Percentiles rank a stretch among this genome's conserved stretches.
These are phyloP conservation scores for Malaclemys terrapin DNA, from an alignment of 2,113 vertebrate species.

Conservation along the genomic window DNA sequence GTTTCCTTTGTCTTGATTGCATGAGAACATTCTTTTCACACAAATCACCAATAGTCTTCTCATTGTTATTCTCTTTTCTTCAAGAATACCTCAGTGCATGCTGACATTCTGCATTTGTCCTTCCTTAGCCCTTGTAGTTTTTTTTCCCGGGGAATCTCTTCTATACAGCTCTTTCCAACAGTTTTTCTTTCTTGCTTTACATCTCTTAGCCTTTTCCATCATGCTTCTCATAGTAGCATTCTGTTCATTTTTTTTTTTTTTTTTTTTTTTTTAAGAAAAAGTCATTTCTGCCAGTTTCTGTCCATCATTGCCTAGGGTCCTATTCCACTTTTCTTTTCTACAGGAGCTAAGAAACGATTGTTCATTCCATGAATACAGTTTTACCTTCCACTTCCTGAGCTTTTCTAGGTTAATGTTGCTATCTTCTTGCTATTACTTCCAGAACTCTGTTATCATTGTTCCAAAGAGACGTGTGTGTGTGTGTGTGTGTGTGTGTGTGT, in stretches of 20 bases:
- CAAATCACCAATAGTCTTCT: neutral
- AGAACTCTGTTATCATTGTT: neutral
- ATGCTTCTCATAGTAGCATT: conserved; percentile 27
- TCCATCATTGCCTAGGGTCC: conserved; percentile 25
- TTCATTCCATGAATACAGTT: neutral
- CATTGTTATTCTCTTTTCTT: conserved; percentile 27
- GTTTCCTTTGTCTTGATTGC: neutral
- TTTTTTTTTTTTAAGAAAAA: too few species aligned
- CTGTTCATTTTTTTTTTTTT: neutral
- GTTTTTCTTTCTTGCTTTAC: conserved; percentile 17
- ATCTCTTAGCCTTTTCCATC: neutral
- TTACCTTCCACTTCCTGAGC: neutral
- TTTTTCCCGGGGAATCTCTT: conserved; percentile 11
- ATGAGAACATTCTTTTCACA: neutral
- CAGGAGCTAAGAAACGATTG: neutral
- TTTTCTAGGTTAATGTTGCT: neutral
- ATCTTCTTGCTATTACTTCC: neutral
- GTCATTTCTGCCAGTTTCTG: neutral
- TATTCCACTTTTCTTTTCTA: neutral
- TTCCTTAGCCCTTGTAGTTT: neutral
- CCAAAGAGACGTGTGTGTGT: too few species aligned
- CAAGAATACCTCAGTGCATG: neutral
- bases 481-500: too few species aligned
- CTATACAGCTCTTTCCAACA: neutral
- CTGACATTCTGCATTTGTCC: conserved; percentile 35